A percentile compares a stretch with the other conserved stretches of the same genome.
phyloP scores from a whole-genome alignment of 2,113 vertebrate genomes.

The Chaetura pelagica region DNA sequence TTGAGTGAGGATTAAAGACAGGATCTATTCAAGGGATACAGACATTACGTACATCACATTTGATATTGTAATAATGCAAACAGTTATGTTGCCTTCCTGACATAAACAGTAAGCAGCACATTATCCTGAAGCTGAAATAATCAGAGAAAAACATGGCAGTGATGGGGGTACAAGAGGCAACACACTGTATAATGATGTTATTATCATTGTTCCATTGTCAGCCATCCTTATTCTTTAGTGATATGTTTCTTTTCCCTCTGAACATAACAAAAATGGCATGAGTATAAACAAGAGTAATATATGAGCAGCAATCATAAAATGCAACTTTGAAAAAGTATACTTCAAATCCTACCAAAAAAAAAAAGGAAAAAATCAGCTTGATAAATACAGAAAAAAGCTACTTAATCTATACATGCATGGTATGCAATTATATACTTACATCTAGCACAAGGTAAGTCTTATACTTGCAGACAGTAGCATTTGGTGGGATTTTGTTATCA shows the following conservation, averaged over 20 bases:
- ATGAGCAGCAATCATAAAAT: slow-evolving; percentile 5
- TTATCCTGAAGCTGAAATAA: slow-evolving; percentile 71
- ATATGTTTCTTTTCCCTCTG: slow-evolving; percentile 21
- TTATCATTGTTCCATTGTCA: slow-evolving; percentile 68
- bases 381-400: slow-evolving; percentile 37
- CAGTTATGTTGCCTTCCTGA: slow-evolving; percentile 64
- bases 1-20: slow-evolving; percentile 38
- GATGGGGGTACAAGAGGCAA: slow-evolving; percentile 66
- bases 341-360: background rate
- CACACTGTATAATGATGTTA: slow-evolving; percentile 62
- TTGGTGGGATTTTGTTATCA: slow-evolving; percentile 45
- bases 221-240: slow-evolving; percentile 39
- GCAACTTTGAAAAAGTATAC: background rate
- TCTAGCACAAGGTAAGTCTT: slow-evolving; percentile 20
- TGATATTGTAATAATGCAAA: slow-evolving; percentile 64
- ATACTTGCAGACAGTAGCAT: slow-evolving; percentile 45
- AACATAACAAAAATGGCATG: slow-evolving; percentile 37
- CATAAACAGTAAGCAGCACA: slow-evolving; percentile 65
- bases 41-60: slow-evolving; percentile 34
- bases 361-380: background rate
- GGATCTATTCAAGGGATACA: slow-evolving; percentile 11
- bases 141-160: slow-evolving; percentile 71
- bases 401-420: slow-evolving; percentile 28
- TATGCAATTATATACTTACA: slow-evolving; percentile 44
- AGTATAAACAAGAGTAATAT: slow-evolving; percentile 27